phyloP scores from a whole-genome alignment of 2,888 invertebrate species.

The Tyria jacobaeae region DNA sequence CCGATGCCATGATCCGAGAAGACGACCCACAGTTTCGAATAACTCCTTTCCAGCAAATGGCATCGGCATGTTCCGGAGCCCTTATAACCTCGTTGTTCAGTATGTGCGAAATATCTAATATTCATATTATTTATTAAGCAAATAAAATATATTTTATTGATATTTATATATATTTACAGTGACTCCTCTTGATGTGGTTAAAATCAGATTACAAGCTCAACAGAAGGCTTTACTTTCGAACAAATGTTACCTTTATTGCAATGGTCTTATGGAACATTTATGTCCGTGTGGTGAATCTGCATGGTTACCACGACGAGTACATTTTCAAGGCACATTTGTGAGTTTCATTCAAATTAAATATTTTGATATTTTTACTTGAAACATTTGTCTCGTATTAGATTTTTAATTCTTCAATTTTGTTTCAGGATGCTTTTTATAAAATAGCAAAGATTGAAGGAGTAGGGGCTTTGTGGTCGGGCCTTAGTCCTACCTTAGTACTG shows the following conservation, averaged over 20 bases:
- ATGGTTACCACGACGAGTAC: constrained; percentile 89
- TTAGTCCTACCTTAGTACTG: constrained; percentile 97
- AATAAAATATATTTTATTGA: neutral
- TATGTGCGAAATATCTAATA: constrained; percentile 74
- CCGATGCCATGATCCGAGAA: constrained; percentile 77
- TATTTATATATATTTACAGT: constrained; percentile 86
- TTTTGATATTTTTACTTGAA: no score
- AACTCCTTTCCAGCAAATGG: constrained; percentile 93
- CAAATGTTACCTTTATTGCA: constrained; percentile 98
- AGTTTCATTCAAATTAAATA: constrained; percentile 19
- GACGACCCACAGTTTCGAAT: constrained; percentile 93
- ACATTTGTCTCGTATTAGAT: neutral
- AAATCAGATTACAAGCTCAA: constrained; percentile 98
- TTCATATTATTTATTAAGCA: constrained; percentile 7
- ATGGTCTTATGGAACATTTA: constrained; percentile 99
- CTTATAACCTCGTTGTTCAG: constrained; percentile 95
- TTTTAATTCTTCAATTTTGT: constrained; percentile 17
- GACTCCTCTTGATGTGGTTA: constrained; percentile 99
- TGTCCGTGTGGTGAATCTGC: constrained; percentile 91
- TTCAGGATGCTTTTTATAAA: constrained; percentile 97
- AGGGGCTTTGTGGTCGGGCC: constrained; percentile 97
- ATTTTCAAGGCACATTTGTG: constrained; percentile 93
- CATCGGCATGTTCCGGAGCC: constrained; percentile 95
- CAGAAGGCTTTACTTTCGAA: constrained; percentile 93
- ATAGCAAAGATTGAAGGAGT: constrained; percentile 96